Percentiles rank a stretch among this genome's conserved stretches.
Evolutionary conservation across 2,888 invertebrate genomes (phyloP).

Genomic region (Cosmia pyralina): DNA sequence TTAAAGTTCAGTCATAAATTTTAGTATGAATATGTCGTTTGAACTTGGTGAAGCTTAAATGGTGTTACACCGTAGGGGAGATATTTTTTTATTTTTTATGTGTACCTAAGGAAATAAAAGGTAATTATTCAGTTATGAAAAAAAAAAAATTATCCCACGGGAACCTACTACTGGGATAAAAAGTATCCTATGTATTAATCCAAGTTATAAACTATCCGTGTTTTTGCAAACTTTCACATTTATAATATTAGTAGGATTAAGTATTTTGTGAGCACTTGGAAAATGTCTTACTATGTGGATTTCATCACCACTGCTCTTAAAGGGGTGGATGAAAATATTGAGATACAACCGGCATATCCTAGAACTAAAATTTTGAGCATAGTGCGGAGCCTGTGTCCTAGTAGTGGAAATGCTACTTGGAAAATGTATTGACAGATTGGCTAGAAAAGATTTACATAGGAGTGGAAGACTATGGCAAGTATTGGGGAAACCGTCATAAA

Average conservation of each 20-base stretch:
- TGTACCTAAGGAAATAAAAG: no score
- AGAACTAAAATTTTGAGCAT: background rate
- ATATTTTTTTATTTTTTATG: no score
- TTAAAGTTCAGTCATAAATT: conserved; percentile 85
- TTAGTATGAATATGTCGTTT: conserved; percentile 87
- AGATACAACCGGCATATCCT: background rate
- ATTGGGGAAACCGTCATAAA: background rate
- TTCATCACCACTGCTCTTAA: background rate
- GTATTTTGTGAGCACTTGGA: background rate
- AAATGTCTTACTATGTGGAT: background rate
- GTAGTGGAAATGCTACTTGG: background rate
- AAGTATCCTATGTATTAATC: no score
- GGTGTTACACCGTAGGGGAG: conserved; percentile 46
- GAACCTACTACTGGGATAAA: no score
- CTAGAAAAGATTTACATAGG: background rate
- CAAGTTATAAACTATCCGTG: no score
- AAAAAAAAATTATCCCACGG: no score
- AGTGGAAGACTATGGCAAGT: background rate
- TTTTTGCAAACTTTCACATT: no score
- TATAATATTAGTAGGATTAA: no score
- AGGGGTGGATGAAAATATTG: background rate
- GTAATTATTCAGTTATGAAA: background rate
- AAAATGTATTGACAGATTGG: background rate
- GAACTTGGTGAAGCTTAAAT: conserved; percentile 66
- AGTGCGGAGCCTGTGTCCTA: background rate